Base-by-base conservation (phyloP, 2,888 invertebrate genomes). In the Slavum lentiscoides region DNA sequence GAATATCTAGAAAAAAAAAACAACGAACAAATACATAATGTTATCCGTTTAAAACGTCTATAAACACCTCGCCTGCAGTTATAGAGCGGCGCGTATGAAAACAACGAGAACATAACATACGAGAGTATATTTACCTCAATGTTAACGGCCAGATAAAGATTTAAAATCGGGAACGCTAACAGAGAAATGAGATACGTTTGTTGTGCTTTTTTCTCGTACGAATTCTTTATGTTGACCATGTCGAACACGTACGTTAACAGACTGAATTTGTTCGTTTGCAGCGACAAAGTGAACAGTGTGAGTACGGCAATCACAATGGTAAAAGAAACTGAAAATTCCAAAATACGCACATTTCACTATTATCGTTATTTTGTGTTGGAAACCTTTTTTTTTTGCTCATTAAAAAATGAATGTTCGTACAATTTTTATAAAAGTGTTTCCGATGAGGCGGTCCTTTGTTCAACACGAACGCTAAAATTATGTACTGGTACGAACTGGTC, bases 381-480 rank as follows among this genome's bases (percentile, higher is more conserved):
- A 43, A 1, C 66, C 2, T 39, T 3, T 17, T 64, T 15, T 17
- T 7, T 19, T 19, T 58, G n/a, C 13, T 66, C 6, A n/a, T 21
- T 53, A 49, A 66, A 68, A 59, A 21, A 21, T 9, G 11, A 6
- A 59, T 2, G 9, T 39, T 87, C 88, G 88, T 85, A 90, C 90
- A 88, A 85, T 92, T 92, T 37, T 90, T 88, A 85, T 91, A 91
- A 85, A 94, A 89, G 0, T 90, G 89, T 85, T 91, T 89, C 61
- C 94, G 88, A 87, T 91, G 93, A 0, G 94, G 94, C 85, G 90
- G 89, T 70, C 94, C 94, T 86, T 93, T 94, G 19, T 93, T 93
- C 86, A 94, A 94, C 8, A 93, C 91, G 82, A 92, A 88, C 5
- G 93, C 94, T 85, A 94, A 88, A 82, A 91, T 91, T 74, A 94